Conservation (phyloP, 1,140 invertebrate species). For the Aphelenchoides avenae region DNA sequence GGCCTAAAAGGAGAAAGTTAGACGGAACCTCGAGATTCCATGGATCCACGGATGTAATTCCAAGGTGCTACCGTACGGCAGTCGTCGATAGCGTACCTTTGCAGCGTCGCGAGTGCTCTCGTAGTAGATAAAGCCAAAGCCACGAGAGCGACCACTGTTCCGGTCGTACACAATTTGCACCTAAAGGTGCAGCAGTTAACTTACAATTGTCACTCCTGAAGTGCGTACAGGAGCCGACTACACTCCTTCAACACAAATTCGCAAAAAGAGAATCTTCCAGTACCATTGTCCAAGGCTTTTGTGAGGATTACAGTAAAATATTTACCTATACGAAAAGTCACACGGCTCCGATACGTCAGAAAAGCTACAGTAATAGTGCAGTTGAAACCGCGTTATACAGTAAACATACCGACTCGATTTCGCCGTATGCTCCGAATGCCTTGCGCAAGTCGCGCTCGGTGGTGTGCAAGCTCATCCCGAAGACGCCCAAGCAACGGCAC, state of each 20-base stretch:
- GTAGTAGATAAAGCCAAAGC: conserved; percentile 96
- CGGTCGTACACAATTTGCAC: conserved; percentile 47
- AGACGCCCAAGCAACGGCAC: conserved; percentile 32
- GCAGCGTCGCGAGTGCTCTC: conserved; percentile 81
- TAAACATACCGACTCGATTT: conserved; percentile 24
- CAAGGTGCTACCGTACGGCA: neutral
- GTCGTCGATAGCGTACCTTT: conserved; percentile 59
- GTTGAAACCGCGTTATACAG: too few relatives aligned
- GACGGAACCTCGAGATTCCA: too few relatives aligned
- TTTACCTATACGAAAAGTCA: conserved; percentile 1
- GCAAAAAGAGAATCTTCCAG: too few relatives aligned
- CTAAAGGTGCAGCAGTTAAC: too few relatives aligned
- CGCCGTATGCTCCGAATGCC: conserved; percentile 32
- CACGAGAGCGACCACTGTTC: conserved; percentile 76
- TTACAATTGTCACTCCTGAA: too few relatives aligned
- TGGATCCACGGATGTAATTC: neutral
- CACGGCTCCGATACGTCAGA: too few relatives aligned
- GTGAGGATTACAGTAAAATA: neutral
- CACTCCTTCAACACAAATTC: too few relatives aligned
- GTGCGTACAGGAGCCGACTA: too few relatives aligned
- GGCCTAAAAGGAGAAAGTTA: too few relatives aligned
- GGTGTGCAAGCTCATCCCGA: conserved; percentile 36
- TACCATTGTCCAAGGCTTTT: too few relatives aligned
- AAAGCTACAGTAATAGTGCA: too few relatives aligned
- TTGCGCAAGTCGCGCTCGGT: conserved; percentile 26